Base-by-base conservation (phyloP, 2,888 invertebrate species). In the Toxonevra muliebris region DNA sequence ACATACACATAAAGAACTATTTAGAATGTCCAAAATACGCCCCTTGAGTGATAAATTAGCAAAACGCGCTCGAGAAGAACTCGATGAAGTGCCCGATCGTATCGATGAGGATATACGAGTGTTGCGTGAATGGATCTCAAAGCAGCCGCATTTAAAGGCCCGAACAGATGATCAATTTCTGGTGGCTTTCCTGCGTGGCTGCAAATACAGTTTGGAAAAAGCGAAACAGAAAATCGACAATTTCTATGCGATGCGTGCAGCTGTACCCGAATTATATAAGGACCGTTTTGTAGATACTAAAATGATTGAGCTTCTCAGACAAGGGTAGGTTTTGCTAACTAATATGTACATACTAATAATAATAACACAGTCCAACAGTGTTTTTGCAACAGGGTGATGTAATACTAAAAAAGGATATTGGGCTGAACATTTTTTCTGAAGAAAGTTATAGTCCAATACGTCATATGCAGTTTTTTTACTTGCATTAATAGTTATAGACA, bases 221-320 rank as follows among this genome's bases (percentile, higher is more conserved):
- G 85, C 88, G 8, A 89, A 89, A 79, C 85, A 87, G 55, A 89
- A 89, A 76, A 71, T 89, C 30, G 89, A 89, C 71, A 87, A 86
- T 83, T 90, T 87, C 78, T 90, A 90, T 77, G 88, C 89, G 0
- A 77, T 84, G 76, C 87, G 88, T 71, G 86, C 87, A 2, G 83
- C 88, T 43, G 85, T 89, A 1, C 89, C 90, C 0, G 90, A 91
- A 77, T 85, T 90, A 65, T 89, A 88, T 75, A 84, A 79, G 70
- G 75, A 84, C 74, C 79, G 85, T 12, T 76, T 79, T 54, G 82
- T 83, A 7, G 76, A 80, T 58, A 80, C 82, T 52, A 81, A 78
- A 66, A 76, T 79, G 41, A 65, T 82, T 20, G 79, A 73, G 65
- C 82, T 84, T 61, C 74, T 84, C 12, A 78, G 77, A 74, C 77